phyloP scores from a whole-genome alignment of 1,140 invertebrate species.

The Nephotettix cincticeps region DNA sequence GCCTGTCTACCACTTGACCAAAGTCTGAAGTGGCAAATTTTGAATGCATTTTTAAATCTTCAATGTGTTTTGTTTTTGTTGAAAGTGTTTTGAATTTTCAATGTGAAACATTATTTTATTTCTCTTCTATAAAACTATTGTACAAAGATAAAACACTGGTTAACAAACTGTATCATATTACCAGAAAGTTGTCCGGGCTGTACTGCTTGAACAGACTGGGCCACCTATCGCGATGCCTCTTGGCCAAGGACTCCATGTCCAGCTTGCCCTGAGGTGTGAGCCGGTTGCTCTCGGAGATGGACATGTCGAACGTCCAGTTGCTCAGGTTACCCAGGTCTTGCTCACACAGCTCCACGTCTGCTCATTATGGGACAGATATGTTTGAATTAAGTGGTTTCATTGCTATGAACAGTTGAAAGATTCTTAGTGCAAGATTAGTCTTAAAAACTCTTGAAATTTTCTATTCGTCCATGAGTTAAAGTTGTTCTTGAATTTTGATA shows the following conservation, averaged over 20 bases:
- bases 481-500: too few relatives aligned
- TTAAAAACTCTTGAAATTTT: too few relatives aligned
- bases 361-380: too few relatives aligned
- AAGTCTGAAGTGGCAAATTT: too few relatives aligned
- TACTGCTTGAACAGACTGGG: background rate
- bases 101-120: background rate
- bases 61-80: background rate
- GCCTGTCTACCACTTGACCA: too few relatives aligned
- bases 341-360: constrained; percentile 9
- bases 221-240: background rate
- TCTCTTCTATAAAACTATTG: background rate
- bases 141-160: background rate
- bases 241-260: constrained; percentile 4
- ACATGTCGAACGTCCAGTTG: background rate
- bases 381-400: too few relatives aligned
- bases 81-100: background rate
- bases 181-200: background rate
- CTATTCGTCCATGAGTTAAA: too few relatives aligned
- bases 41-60: too few relatives aligned
- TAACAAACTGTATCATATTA: too few relatives aligned
- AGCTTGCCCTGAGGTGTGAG: background rate
- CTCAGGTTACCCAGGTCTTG: background rate
- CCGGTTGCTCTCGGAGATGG: background rate
- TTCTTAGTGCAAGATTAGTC: too few relatives aligned
- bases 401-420: too few relatives aligned